phyloP scores from a whole-genome alignment of 2,113 vertebrate genomes.

The Grammomys dolichurus region DNA sequence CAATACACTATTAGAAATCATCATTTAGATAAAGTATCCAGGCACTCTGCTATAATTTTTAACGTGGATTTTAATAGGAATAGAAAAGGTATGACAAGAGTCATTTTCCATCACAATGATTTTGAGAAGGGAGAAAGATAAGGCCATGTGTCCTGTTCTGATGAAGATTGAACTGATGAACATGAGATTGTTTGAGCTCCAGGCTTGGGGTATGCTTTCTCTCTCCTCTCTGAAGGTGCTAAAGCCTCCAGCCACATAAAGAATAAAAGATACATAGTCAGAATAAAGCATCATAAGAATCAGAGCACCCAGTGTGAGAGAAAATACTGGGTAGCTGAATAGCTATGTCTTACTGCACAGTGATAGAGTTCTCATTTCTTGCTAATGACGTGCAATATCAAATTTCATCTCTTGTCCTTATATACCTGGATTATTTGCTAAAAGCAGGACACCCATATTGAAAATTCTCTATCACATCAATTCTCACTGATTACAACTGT shows the following conservation, averaged over 20 bases:
- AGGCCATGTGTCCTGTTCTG: background rate
- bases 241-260: slow-evolving; percentile 37
- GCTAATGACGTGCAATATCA: background rate
- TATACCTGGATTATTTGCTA: background rate
- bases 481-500: background rate
- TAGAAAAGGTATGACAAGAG: background rate
- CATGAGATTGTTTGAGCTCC: background rate
- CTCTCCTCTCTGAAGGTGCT: slow-evolving; percentile 37
- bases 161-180: background rate
- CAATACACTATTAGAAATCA: slow-evolving; percentile 28
- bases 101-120: slow-evolving; percentile 40
- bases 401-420: slow-evolving; percentile 2
- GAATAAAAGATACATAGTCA: slow-evolving; percentile 46
- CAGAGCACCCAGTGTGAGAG: background rate
- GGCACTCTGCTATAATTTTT: slow-evolving; percentile 41
- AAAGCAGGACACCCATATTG: background rate
- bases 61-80: slow-evolving; percentile 9
- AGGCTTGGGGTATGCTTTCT: background rate
- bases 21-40: slow-evolving; percentile 60
- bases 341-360: slow-evolving; percentile 9
- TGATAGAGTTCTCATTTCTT: slow-evolving; percentile 24
- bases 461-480: background rate
- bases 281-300: background rate
- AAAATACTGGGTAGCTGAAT: slow-evolving; percentile 25
- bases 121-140: background rate